Percentiles rank a stretch among this genome's conserved stretches.
phyloP scores from a whole-genome alignment of 1,140 invertebrate genomes.

The Bombyx mandarina region DNA sequence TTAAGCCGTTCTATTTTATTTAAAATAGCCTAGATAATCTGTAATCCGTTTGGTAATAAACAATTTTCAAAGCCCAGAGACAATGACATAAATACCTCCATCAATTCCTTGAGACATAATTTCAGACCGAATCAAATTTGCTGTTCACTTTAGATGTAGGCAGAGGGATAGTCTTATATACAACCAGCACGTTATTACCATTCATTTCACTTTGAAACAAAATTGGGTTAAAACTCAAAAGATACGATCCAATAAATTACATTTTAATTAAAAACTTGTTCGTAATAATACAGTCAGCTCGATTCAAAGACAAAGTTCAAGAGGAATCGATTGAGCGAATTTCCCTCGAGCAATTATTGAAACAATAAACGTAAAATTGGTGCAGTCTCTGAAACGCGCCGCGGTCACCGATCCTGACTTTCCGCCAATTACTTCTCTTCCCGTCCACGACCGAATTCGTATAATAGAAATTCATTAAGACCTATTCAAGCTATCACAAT shows the following conservation, averaged over 20 bases:
- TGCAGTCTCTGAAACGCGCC: constrained; percentile 27
- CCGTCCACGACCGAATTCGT: constrained; percentile 41
- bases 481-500: constrained; percentile 57
- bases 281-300: not conserved
- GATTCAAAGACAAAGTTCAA: constrained; percentile 25
- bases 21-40: too few species aligned
- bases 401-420: constrained; percentile 47
- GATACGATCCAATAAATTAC: too few species aligned
- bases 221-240: too few species aligned
- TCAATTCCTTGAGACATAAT: not conserved
- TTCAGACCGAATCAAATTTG: not conserved
- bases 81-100: too few species aligned
- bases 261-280: too few species aligned
- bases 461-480: constrained; percentile 59
- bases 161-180: too few species aligned
- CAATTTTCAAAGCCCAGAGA: too few species aligned
- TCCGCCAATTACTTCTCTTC: constrained; percentile 49
- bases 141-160: not conserved
- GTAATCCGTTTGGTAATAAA: too few species aligned
- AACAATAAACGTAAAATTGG: constrained; percentile 61
- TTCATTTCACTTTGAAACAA: too few species aligned
- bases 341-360: constrained; percentile 55
- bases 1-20: too few species aligned
- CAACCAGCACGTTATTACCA: too few species aligned
- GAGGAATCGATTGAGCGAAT: constrained; percentile 26